phyloP scores from a whole-genome alignment of 2,888 invertebrate species.

The Adela reaumurella region DNA sequence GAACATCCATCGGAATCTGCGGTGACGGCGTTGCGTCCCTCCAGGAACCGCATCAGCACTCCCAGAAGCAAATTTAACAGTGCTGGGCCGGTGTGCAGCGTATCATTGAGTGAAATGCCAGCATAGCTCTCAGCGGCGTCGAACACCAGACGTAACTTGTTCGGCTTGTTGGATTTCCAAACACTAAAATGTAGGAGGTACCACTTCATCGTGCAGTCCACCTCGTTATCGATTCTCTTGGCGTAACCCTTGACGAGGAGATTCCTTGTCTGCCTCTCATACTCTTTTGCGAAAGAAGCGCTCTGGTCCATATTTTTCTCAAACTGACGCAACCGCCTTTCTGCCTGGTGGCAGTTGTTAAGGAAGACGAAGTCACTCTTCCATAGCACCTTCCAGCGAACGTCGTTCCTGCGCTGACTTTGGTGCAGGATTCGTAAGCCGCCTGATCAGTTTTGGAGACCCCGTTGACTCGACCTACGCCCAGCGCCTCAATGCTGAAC shows the following conservation, averaged over 20 bases:
- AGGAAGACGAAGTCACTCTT: too few relatives aligned
- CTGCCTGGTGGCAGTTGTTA: too few relatives aligned
- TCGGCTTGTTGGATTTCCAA: conserved; percentile 13
- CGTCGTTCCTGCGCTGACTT: too few relatives aligned
- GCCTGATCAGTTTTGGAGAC: too few relatives aligned
- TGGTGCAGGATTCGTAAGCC: background rate
- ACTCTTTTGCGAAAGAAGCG: too few relatives aligned
- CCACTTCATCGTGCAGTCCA: conserved; percentile 6
- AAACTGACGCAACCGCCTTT: too few relatives aligned
- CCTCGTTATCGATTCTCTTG: background rate
- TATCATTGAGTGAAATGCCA: conserved; percentile 13
- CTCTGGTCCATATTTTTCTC: too few relatives aligned
- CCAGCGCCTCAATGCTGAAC: background rate
- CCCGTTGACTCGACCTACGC: background rate
- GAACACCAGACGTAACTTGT: conserved; percentile 14
- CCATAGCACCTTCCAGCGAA: too few relatives aligned
- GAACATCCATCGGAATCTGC: conserved; percentile 9
- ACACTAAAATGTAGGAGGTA: conserved; percentile 16
- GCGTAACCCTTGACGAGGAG: too few relatives aligned
- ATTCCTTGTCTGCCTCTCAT: too few relatives aligned
- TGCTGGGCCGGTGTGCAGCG: conserved; percentile 19
- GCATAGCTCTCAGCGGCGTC: conserved; percentile 15
- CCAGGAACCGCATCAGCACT: conserved; percentile 18
- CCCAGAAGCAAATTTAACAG: conserved; percentile 16
- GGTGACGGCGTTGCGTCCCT: too few relatives aligned